Base-by-base conservation (phyloP, 92 coral and sea anemone species). In the Siderastrea siderea region DNA sequence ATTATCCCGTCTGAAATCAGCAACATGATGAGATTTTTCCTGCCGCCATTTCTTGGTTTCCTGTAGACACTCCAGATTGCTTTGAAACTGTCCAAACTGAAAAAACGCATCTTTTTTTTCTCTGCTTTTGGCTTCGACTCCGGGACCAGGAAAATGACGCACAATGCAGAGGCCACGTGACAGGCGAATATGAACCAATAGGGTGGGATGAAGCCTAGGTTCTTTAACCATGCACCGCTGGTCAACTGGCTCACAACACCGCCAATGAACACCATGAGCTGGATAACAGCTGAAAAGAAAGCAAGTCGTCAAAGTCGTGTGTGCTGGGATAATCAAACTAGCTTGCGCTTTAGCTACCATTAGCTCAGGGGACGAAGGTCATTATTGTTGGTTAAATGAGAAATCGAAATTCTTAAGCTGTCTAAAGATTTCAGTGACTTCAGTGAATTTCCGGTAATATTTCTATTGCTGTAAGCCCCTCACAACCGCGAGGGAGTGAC, bases 131-230 rank as follows among this genome's bases (percentile, higher is more conserved):
- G 88, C 62, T 80, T 95, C 0, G 98, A 93, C 54, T 95, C 96
- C n/a, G 98, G 98, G 15, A 95, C 92, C 59, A 90, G 60, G 70
- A 95, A 76, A 43, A 91, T 54, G 66, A 83, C 89, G 60, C 90
- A 92, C 58, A 95, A 79, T 48, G 74, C 74, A 43, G 83, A 81
- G 50, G 85, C 88, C 53, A 88, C 15, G 87, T 90, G 86, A 75
- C 96, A 95, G 47, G 98, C 94, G 26, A 93, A 46, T 51, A 95
- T 91, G 72, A 93, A 95, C 98, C 98, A 95, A 47, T 90, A 95
- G 1, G 98, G 98, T 14, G 94, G 89, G 46, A 89, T 93, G 92
- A 95, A 95, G 14, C 94, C 94, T 68, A 88, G 86, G 44, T 47
- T 81, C 60, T 74, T 84, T 15, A 95, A 75, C 96, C 96, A 95